Evolutionary conservation across 2,113 vertebrate genomes (phyloP).

Genomic region (Muntiacus reevesi): DNA sequence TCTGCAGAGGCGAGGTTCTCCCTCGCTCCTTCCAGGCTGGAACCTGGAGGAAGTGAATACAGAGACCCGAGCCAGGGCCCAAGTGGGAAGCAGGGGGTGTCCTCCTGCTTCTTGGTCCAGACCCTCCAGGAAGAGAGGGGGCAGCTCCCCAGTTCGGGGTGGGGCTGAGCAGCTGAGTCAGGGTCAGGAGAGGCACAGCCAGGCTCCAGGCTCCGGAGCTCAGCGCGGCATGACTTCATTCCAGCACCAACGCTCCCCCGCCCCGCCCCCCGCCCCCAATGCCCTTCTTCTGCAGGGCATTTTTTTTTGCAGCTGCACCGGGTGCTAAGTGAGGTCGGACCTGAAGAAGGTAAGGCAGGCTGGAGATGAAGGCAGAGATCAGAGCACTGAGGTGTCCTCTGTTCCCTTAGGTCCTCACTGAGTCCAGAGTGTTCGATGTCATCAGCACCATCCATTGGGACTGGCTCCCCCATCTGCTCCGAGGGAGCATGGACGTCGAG

Average conservation of each 20-base stretch:
- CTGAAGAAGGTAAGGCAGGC: neutral
- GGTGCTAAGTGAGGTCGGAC: neutral
- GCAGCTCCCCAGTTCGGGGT: neutral
- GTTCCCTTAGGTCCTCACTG: conserved; percentile 44
- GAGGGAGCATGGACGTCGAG: neutral
- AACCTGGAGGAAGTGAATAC: neutral
- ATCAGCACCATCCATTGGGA: conserved; percentile 79
- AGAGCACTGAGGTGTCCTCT: neutral
- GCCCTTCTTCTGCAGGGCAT: neutral
- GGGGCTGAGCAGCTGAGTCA: neutral
- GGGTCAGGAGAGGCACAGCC: neutral
- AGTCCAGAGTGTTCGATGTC: conserved; percentile 66
- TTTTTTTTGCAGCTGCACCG: neutral
- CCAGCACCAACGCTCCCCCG: neutral
- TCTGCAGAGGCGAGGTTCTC: neutral
- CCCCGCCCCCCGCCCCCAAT: too few relatives aligned
- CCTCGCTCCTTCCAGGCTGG: neutral
- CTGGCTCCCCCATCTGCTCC: conserved; percentile 53
- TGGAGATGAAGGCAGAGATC: neutral
- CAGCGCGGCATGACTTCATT: fast-evolving
- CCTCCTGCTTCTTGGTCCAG: neutral
- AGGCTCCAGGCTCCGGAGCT: neutral
- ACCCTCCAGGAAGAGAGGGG: neutral
- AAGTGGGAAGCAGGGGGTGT: neutral
- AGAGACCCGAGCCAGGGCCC: neutral